Evolutionary conservation across 2,113 vertebrate genomes (phyloP).

Genomic region (Oncorhynchus gorbuscha): DNA sequence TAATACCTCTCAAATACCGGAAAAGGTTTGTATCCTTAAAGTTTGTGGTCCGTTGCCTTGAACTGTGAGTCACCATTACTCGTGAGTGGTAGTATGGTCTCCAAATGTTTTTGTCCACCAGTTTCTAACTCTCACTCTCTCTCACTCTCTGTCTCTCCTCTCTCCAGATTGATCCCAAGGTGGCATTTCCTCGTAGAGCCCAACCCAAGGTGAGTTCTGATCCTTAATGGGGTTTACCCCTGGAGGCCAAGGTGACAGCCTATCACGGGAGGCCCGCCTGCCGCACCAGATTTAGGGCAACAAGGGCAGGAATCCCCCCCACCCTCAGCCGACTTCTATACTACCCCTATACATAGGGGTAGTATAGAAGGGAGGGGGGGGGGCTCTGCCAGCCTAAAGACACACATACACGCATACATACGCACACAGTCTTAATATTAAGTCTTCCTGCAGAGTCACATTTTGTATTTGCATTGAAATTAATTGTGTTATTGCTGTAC

Average conservation of each 20-base stretch:
- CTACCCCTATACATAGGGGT: background rate
- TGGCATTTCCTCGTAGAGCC: constrained; percentile 92
- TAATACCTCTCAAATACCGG: background rate
- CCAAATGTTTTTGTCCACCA: background rate
- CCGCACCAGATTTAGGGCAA: constrained; percentile 2
- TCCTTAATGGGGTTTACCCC: constrained; percentile 37
- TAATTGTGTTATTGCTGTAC: too few relatives aligned
- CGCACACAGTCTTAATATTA: constrained; percentile 1
- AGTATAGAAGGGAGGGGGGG: too few relatives aligned
- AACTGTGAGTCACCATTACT: background rate
- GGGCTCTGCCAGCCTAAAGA: too few relatives aligned
- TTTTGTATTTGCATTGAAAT: too few relatives aligned
- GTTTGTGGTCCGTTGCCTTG: background rate
- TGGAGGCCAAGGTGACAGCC: constrained; percentile 30
- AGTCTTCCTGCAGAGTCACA: too few relatives aligned
- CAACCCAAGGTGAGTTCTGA: constrained; percentile 88
- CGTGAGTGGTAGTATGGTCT: background rate
- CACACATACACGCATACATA: constrained; percentile 11
- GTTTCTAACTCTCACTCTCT: background rate
- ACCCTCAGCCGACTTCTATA: constrained; percentile 24
- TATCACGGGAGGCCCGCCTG: constrained; percentile 46
- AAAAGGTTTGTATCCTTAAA: background rate
- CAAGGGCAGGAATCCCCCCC: constrained; percentile 26
- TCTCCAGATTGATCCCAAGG: constrained; percentile 92
- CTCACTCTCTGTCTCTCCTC: constrained; percentile 8